Evolutionary conservation across 2,797 vertebrate species (phyloP), one percentile per base, ranked within the genome.

Genomic region (Gambelia wislizenii): DNA sequence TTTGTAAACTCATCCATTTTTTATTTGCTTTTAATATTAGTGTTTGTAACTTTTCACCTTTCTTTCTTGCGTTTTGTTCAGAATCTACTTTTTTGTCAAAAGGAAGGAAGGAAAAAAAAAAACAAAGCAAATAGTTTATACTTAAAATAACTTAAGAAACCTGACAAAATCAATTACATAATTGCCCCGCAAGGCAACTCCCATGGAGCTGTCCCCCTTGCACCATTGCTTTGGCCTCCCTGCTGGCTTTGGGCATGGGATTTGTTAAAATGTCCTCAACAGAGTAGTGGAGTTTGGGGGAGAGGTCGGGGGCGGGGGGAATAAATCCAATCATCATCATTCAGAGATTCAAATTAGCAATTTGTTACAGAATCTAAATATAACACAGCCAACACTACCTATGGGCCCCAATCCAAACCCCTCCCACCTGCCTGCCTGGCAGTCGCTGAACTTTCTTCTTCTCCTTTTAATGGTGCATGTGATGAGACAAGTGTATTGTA

Each of bases 61-160:
- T 49, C 39, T 72, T n/a, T 80, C 81, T 56, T 64, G 22, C 61
- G 52, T 79, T 44, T 67, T 79, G 84, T 86, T 86, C 84, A 86
- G 42, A 82, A 86, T 54, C 27, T 83, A 56, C 42, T 64, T 56
- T 61, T 78, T 14, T 6, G 18, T 33, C 25, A 27, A 76, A 44
- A 49, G 25, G 25, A 30, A 18, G 2, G 27, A 67, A 76, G 4
- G 3, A 88, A 49, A 70, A 87, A 30, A 70, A 42, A 86, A 85
- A 78, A 89, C 85, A 80, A 90, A 87, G 79, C 91, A 75, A 33
- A 74, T 85, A 59, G 54, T 90, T 87, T 83, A 87, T 87, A 84
- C 81, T 49, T 70, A 82, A 90, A 94, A 94, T 95, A 94, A 95
- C 88, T 95, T 95, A 95, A 89, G 36, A 42, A 88, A 83, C 80